Evolutionary conservation across 2,113 vertebrate genomes (phyloP), one percentile per base, ranked within the genome.

Genomic region (Arothron firmamentum): DNA sequence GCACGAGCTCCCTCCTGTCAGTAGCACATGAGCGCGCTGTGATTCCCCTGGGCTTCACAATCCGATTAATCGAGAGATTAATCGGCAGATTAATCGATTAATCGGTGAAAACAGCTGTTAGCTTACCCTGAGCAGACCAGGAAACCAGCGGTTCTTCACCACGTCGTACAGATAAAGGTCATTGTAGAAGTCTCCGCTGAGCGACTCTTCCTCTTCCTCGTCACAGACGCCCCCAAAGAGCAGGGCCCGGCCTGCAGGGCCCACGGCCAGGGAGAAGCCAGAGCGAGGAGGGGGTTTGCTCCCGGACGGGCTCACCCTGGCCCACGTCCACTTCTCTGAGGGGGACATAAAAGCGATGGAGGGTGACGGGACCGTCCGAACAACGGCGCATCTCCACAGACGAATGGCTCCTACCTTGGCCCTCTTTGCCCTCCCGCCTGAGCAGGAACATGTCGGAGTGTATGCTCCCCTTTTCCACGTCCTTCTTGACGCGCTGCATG

Each of bases 221-320:
- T 99, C 97, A 6, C 93, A 93, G 31, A 99, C 97, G 0, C 97
- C 97, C 0, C 97, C 97, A 0, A 99, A 99, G 0, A 99, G 88
- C 8, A 99, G 77, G 1, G 86, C 89, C 16, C 94, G 91, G 3
- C 90, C 93, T 6, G 74, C 90, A 0, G 92, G 92, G 1, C 90
- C 90, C 18, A 90, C 6, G 0, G 92, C 91, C 87, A 92, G 62
- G 0, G 95, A 92, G 65, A 98, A 97, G 4, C 96, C 95, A 0
- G 96, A 95, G 25, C 96, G 92, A 1, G 94, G 92, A 0, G 88
- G 84, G 1, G 96, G 97, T 71, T 93, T 98, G 65, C 81, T 89
- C 0, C 96, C 96, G 0, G 93, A 92, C 0, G 96, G 93, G 70
- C 38, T 95, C 31, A 95, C 50, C 15, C 93, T 87, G 6, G 80